phyloP scores from a whole-genome alignment of 1,140 invertebrate genomes.

The Glomeris maerens region DNA sequence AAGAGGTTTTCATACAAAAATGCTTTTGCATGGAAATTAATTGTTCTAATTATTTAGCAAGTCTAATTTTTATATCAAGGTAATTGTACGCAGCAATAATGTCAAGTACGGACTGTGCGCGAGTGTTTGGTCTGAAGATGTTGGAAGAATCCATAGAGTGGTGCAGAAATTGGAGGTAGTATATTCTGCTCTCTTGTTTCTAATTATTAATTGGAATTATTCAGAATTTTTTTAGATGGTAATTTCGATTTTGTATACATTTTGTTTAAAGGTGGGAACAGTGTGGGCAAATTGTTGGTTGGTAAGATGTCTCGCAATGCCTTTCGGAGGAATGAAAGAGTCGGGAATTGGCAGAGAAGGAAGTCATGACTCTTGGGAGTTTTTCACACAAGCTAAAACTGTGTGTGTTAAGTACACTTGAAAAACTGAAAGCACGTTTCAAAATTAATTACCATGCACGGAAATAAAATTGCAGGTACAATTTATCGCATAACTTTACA shows the following conservation, averaged over 20 bases:
- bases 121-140: slow-evolving; percentile 36
- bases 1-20: slow-evolving; percentile 30
- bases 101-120: slow-evolving; percentile 41
- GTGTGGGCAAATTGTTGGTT: slow-evolving; percentile 49
- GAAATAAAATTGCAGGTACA: background rate
- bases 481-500: background rate
- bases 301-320: slow-evolving; percentile 39
- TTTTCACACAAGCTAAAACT: slow-evolving; percentile 44
- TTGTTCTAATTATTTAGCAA: background rate
- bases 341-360: slow-evolving; percentile 43
- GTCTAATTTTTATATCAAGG: slow-evolving; percentile 21
- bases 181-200: background rate
- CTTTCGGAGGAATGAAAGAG: slow-evolving; percentile 44
- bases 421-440: slow-evolving; percentile 5
- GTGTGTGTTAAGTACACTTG: slow-evolving; percentile 34
- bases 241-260: slow-evolving; percentile 6
- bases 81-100: slow-evolving; percentile 36
- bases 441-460: slow-evolving; percentile 8
- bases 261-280: slow-evolving; percentile 36
- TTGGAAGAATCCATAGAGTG: slow-evolving; percentile 33
- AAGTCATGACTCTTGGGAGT: slow-evolving; percentile 39
- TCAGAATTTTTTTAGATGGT: slow-evolving; percentile 3
- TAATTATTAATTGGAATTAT: background rate
- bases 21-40: background rate
- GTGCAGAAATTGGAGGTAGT: slow-evolving; percentile 33